These are phyloP conservation scores for Bombyx mandarina DNA, from an alignment of 1,140 invertebrate species.

Conservation along the genomic window DNA sequence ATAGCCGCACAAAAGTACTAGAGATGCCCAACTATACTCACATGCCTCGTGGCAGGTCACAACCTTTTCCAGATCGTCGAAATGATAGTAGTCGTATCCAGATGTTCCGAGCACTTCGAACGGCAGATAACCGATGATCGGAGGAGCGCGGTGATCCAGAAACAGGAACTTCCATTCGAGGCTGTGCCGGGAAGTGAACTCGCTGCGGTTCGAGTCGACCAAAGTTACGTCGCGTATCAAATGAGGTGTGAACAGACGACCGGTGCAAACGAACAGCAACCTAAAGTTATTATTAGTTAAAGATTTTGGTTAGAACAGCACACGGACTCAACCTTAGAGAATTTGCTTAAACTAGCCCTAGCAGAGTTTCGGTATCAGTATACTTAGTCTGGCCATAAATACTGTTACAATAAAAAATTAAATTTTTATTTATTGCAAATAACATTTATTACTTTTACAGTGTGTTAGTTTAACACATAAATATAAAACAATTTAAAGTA, in stretches of 20 bases:
- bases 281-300: conserved; percentile 46
- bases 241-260: conserved; percentile 85
- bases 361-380: no score
- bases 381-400: no score
- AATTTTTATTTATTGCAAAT: no score
- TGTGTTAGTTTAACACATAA: no score
- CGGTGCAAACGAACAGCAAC: conserved; percentile 87
- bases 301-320: background rate
- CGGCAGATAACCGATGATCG: conserved; percentile 94
- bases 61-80: conserved; percentile 93
- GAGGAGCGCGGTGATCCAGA: conserved; percentile 92
- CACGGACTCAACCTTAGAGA: no score
- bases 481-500: no score
- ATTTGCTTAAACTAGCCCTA: no score
- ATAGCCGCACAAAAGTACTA: background rate
- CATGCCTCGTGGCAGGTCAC: conserved; percentile 89
- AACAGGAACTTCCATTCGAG: conserved; percentile 97
- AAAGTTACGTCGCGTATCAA: conserved; percentile 88
- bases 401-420: no score
- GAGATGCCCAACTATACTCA: conserved; percentile 67
- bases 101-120: conserved; percentile 96
- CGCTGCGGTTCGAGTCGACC: conserved; percentile 83
- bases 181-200: conserved; percentile 94
- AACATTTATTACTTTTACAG: no score
- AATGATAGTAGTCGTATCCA: conserved; percentile 96